These are phyloP conservation scores for Eospalax fontanierii DNA, from an alignment of 2,797 vertebrate species.

Conservation along the genomic window DNA sequence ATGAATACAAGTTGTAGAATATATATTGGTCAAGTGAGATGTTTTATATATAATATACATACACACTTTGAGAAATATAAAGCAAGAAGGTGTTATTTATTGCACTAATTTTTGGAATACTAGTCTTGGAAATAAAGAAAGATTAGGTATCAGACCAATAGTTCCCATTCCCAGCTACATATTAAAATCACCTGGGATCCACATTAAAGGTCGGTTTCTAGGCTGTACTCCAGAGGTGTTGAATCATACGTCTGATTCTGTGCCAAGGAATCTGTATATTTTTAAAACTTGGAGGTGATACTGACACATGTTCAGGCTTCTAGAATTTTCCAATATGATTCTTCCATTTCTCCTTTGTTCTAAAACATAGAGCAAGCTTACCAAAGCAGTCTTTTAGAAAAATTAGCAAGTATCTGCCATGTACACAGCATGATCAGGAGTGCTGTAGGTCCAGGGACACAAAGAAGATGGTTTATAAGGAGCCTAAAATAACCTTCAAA, in stretches of 20 bases:
- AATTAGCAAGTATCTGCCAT: too few relatives aligned
- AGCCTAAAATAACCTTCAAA: background rate
- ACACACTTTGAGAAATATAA: conserved; percentile 11
- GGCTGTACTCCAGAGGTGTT: background rate
- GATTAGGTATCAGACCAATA: background rate
- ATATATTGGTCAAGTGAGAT: background rate
- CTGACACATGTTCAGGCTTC: background rate
- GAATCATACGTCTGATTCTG: background rate
- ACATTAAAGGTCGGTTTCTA: background rate
- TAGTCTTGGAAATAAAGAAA: background rate
- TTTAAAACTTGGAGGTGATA: background rate
- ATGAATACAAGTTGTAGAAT: conserved; percentile 9
- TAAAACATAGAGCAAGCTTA: background rate
- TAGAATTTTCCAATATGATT: background rate
- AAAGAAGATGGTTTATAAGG: background rate
- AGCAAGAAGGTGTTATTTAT: conserved; percentile 10
- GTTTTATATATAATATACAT: background rate
- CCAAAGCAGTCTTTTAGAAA: background rate
- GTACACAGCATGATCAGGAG: background rate
- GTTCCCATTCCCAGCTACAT: background rate
- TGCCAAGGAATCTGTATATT: background rate
- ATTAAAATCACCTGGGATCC: background rate
- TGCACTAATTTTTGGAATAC: background rate
- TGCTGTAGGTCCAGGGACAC: background rate
- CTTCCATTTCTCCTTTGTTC: background rate